These are phyloP conservation scores for Blennius ocellaris DNA, from an alignment of 2,113 vertebrate genomes.

Conservation along the genomic window DNA sequence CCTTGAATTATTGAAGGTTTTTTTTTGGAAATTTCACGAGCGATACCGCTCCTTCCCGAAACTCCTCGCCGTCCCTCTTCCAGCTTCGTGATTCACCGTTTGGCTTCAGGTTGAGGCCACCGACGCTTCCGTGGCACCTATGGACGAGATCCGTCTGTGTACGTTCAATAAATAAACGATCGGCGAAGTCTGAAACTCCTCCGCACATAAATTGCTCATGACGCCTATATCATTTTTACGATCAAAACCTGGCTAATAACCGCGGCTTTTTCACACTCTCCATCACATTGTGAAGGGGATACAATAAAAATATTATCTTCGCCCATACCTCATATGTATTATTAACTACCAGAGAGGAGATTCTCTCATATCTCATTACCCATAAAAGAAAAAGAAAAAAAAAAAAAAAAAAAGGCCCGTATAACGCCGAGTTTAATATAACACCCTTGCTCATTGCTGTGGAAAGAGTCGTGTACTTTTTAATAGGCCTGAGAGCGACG, in stretches of 20 bases:
- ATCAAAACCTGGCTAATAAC: constrained; percentile 37
- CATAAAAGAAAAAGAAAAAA: too few species aligned
- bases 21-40: too few species aligned
- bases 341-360: constrained; percentile 59
- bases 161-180: constrained; percentile 60
- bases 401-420: constrained; percentile 49
- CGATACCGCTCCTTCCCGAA: constrained; percentile 1
- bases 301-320: constrained; percentile 65
- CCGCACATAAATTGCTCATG: constrained; percentile 57
- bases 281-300: constrained; percentile 50
- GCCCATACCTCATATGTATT: constrained; percentile 58
- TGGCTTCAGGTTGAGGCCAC: constrained; percentile 13
- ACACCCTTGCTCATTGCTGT: constrained; percentile 33
- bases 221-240: constrained; percentile 53
- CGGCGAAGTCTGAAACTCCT: constrained; percentile 41
- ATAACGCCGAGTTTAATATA: constrained; percentile 57
- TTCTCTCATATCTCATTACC: constrained; percentile 56
- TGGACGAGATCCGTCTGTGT: constrained; percentile 33
- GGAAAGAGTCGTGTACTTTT: constrained; percentile 39
- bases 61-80: not conserved
- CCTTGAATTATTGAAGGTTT: not conserved
- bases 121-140: constrained; percentile 27
- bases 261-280: constrained; percentile 19
- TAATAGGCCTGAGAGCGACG: constrained; percentile 56
- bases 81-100: constrained; percentile 27